Conservation (phyloP, 2,113 vertebrate species). For the Microtus ochrogaster region DNA sequence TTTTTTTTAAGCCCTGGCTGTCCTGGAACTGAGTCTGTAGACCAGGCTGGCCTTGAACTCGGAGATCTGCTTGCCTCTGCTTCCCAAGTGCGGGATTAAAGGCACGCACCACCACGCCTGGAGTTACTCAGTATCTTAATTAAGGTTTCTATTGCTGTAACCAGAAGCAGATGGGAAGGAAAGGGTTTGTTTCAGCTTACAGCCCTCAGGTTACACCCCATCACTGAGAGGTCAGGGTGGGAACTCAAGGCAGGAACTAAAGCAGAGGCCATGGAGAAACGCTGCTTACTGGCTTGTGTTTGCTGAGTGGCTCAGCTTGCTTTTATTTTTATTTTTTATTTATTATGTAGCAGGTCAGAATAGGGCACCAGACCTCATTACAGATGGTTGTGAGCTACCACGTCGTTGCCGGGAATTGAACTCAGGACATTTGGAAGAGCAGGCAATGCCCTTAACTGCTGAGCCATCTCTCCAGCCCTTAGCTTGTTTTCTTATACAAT, state of each 20-base stretch:
- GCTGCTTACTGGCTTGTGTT: neutral
- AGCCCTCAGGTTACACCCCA: neutral
- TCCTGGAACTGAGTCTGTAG: neutral
- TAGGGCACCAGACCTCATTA: too few relatives aligned
- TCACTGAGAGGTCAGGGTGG: neutral
- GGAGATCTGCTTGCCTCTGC: neutral
- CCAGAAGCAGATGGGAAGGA: neutral
- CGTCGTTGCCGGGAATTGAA: too few relatives aligned
- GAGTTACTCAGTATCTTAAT: neutral
- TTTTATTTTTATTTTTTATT: neutral
- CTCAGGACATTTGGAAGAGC: too few relatives aligned
- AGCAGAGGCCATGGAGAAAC: neutral
- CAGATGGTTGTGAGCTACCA: too few relatives aligned
- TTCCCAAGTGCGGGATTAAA: neutral
- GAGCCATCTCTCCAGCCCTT: neutral
- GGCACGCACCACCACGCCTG: rapidly evolving
- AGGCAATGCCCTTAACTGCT: too few relatives aligned
- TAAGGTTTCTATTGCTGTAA: neutral
- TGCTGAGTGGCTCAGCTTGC: neutral
- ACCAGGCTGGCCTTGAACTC: neutral
- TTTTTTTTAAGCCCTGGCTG: neutral
- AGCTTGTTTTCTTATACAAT: neutral
- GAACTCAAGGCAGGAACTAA: neutral
- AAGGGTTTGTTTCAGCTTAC: neutral
- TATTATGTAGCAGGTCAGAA: too few relatives aligned